These are phyloP conservation scores for Abramis brama DNA, from an alignment of 2,113 vertebrate species.

Conservation along the genomic window DNA sequence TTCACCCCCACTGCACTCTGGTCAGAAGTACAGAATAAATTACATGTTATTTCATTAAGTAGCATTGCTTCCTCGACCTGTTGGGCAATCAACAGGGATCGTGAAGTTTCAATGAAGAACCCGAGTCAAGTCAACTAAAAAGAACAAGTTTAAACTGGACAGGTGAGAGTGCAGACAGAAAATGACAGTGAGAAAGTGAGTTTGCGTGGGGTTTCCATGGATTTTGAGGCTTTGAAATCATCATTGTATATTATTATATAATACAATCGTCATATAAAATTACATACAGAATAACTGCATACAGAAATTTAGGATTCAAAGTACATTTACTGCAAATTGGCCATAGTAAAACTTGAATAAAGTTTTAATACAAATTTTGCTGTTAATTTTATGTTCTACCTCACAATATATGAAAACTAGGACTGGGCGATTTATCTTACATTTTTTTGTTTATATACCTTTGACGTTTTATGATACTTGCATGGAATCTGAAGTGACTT, in stretches of 20 bases:
- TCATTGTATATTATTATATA: neutral
- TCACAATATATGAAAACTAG: neutral
- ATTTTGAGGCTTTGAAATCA: conserved; percentile 42
- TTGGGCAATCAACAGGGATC: conserved; percentile 82
- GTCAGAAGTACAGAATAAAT: conserved; percentile 85
- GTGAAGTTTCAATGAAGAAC: conserved; percentile 80
- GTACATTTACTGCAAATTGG: neutral
- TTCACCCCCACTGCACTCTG: conserved; percentile 81
- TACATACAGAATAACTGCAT: neutral
- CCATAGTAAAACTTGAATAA: neutral
- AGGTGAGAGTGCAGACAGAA: conserved; percentile 66
- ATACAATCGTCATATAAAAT: neutral
- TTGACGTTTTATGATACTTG: neutral
- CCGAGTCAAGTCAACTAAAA: conserved; percentile 75
- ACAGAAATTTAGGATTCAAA: neutral
- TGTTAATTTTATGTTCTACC: neutral
- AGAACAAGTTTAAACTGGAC: conserved; percentile 75
- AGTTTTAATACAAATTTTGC: no score
- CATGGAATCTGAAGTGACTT: neutral
- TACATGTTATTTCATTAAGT: conserved; percentile 84
- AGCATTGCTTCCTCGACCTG: conserved; percentile 84
- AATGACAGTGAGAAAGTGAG: conserved; percentile 59
- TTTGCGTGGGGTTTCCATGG: conserved; percentile 67
- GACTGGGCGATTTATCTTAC: neutral
- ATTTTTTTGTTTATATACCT: neutral